Evolutionary conservation across 2,797 vertebrate genomes (phyloP).

Genomic region (Anisognathus igniventris): DNA sequence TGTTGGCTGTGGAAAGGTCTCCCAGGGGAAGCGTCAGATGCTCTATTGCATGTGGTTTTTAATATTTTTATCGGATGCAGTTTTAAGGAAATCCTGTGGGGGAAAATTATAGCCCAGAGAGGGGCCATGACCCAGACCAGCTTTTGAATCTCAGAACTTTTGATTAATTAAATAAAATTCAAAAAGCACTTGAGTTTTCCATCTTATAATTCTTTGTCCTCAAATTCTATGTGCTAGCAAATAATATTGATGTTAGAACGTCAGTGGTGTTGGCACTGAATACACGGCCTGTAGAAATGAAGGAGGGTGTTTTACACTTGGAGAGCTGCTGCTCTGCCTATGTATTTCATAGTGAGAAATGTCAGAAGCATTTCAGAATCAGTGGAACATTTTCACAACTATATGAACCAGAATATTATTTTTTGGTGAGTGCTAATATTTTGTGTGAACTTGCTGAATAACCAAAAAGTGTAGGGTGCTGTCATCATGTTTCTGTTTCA

Average conservation of each 20-base stretch:
- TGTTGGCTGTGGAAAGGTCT: not conserved
- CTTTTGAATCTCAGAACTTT: not conserved
- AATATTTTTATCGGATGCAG: not conserved
- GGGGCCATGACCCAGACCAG: not conserved
- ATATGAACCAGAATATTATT: not conserved
- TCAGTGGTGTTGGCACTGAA: not conserved
- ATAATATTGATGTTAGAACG: not conserved
- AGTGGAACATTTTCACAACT: not conserved
- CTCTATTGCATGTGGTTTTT: not conserved
- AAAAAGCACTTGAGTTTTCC: not conserved
- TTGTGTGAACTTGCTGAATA: not conserved
- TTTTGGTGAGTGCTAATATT: conserved; percentile 5
- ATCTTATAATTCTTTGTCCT: not conserved
- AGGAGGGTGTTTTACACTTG: not conserved
- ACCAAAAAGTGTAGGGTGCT: not conserved
- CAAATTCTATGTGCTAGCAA: not conserved
- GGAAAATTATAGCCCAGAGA: not conserved
- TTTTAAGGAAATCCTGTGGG: not conserved
- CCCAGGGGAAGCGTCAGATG: not conserved
- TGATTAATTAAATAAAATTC: not conserved
- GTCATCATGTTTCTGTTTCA: not conserved
- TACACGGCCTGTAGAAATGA: not conserved
- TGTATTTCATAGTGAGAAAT: not conserved
- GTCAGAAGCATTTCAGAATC: not conserved
- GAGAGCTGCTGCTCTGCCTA: not conserved